Percentiles rank a stretch among this genome's conserved stretches.
phyloP scores from a whole-genome alignment of 1,140 invertebrate genomes.

The Glossosoma conforme region DNA sequence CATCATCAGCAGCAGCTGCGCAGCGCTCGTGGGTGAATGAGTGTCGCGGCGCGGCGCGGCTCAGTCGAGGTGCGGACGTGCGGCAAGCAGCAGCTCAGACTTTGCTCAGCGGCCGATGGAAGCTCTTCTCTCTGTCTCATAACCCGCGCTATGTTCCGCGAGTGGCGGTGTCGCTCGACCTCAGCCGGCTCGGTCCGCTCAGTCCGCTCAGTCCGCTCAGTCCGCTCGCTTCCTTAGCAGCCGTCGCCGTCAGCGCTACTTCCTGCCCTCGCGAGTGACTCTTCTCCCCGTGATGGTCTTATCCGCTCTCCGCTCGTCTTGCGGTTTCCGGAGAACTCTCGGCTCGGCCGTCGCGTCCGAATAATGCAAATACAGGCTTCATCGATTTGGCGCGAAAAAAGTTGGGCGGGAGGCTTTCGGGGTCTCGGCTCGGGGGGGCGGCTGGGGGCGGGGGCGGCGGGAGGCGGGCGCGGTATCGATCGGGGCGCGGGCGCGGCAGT shows the following conservation, averaged over 20 bases:
- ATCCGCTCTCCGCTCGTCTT: not conserved
- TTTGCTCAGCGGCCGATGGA: no score
- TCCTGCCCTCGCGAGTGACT: not conserved
- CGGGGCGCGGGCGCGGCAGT: constrained; percentile 39
- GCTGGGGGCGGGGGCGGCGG: constrained; percentile 25
- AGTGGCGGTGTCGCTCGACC: not conserved
- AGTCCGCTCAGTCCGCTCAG: not conserved
- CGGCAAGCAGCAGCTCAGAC: no score
- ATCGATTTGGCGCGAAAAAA: constrained; percentile 30
- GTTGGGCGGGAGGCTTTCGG: constrained; percentile 38
- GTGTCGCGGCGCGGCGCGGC: not conserved
- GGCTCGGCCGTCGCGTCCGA: constrained; percentile 9
- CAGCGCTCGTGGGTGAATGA: not conserved
- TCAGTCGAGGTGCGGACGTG: not conserved
- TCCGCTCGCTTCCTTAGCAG: constrained; percentile 10
- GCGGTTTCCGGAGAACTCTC: no score
- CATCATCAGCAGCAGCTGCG: no score
- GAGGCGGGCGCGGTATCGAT: constrained; percentile 34
- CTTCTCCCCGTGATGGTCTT: no score
- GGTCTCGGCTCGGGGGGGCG: constrained; percentile 32
- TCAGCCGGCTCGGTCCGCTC: not conserved
- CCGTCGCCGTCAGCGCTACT: not conserved
- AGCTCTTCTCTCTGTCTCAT: constrained; percentile 1
- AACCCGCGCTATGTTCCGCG: constrained; percentile 18
- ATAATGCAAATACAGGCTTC: constrained; percentile 23